Conservation (phyloP, 1,140 invertebrate species). For the Helicoverpa zea region DNA sequence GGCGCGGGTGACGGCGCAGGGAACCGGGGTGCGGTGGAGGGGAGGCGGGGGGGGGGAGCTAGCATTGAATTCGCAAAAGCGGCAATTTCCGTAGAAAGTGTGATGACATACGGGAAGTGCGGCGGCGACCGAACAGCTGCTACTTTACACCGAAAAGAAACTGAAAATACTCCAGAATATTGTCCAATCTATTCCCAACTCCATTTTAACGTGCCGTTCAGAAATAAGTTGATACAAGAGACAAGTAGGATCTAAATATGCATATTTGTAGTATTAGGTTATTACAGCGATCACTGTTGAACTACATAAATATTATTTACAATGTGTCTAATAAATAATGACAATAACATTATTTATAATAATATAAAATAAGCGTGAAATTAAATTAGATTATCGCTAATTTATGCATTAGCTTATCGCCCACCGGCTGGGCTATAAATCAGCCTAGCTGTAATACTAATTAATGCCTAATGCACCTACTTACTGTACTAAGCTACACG, state of each 20-base stretch:
- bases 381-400: constrained; percentile 35
- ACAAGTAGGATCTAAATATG: too few species aligned
- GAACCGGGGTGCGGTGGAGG: background rate
- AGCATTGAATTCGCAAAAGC: constrained; percentile 52
- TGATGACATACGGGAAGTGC: constrained; percentile 31
- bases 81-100: constrained; percentile 49
- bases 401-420: constrained; percentile 30
- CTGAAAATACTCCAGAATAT: background rate
- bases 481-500: background rate
- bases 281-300: background rate
- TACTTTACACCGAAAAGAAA: background rate
- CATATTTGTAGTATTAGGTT: background rate
- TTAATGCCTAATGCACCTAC: constrained; percentile 11
- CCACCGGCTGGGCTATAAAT: constrained; percentile 9
- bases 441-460: constrained; percentile 11
- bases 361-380: constrained; percentile 3
- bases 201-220: background rate
- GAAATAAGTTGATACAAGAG: too few species aligned
- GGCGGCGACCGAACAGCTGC: background rate
- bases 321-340: too few species aligned
- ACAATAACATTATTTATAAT: too few species aligned
- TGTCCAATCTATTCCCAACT: background rate
- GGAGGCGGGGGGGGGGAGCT: background rate
- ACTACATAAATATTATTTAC: too few species aligned
- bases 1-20: background rate